These are phyloP conservation scores for Harpalus rubripes DNA, from an alignment of 2,888 invertebrate species.

Conservation along the genomic window DNA sequence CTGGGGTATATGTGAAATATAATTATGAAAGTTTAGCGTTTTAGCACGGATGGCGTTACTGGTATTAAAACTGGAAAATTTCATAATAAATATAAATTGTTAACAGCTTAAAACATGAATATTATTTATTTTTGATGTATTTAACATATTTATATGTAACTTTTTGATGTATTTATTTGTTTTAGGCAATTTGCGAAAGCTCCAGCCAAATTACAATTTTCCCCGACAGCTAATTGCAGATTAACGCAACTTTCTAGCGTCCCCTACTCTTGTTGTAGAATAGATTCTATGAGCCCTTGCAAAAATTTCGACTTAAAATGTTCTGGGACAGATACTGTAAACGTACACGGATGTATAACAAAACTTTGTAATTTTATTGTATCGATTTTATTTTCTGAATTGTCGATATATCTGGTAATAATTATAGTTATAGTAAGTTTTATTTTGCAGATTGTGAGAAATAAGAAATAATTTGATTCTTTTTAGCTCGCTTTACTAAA, in stretches of 20 bases:
- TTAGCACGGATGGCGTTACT: too few relatives aligned
- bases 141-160: too few relatives aligned
- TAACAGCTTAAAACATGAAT: too few relatives aligned
- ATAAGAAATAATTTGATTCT: neutral
- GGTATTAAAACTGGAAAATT: neutral
- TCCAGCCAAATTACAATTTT: neutral
- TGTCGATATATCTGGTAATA: slow-evolving; percentile 69
- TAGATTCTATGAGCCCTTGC: slow-evolving; percentile 68
- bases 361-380: slow-evolving; percentile 69
- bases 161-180: too few relatives aligned
- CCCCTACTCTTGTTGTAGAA: slow-evolving; percentile 72
- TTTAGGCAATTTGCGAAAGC: neutral
- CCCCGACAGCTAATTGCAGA: neutral
- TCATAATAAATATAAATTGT: too few relatives aligned
- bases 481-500: slow-evolving; percentile 17
- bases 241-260: slow-evolving; percentile 67
- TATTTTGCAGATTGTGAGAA: neutral
- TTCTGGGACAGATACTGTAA: slow-evolving; percentile 70
- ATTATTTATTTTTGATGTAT: too few relatives aligned
- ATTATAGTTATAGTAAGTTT: slow-evolving; percentile 70
- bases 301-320: slow-evolving; percentile 70
- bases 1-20: too few relatives aligned
- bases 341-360: slow-evolving; percentile 69
- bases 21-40: too few relatives aligned
- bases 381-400: slow-evolving; percentile 69